Base-by-base conservation (phyloP, 2,113 vertebrate genomes). In the Python bivittatus region DNA sequence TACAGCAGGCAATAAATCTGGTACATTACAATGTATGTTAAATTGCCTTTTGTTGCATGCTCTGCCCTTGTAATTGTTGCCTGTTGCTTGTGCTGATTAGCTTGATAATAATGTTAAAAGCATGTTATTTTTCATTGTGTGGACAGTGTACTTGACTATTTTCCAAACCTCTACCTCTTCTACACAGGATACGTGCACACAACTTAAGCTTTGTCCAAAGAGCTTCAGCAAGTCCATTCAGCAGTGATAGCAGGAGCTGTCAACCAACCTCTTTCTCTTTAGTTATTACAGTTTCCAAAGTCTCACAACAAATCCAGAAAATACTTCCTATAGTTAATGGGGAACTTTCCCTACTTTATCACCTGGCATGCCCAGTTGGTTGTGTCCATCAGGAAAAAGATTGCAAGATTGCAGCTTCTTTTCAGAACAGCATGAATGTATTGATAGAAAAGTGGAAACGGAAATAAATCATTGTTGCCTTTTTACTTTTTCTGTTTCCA, bases 351-450 rank as follows among this genome's bases (percentile, higher is more conserved):
- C 93, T 90, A 61, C 86, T 88, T 89, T 53, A 64, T 93, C 90
- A 86, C 52, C 27, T 91, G 61, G 88, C 92, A 6, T 94, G 88
- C 1, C 42, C 0, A 89, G 57, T 79, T 91, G 91, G 93, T 93
- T 90, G 57, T 44, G 92, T 88, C 83, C 23, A 10, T 29, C 12
- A 91, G 86, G 92, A 92, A 94, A 91, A 13, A 89, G 86, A 91
- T 88, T 90, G 88, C 91, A 13, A 89, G 86, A 91, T 88, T 90
- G 88, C 91, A 91, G 53, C 15, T 92, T 57, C 15, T 83, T 95
- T 94, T 86, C 88, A 92, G 94, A 93, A 93, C 61, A 93, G 44
- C 72, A 89, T 89, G 38, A 93, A 92, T 91, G 91, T 11, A 4
- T 87, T 91, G 88, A 91, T 42, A 42, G 84, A 87, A 42, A 57